Base-by-base conservation (phyloP, 2,797 vertebrate species). In the Australoheros facetus region DNA sequence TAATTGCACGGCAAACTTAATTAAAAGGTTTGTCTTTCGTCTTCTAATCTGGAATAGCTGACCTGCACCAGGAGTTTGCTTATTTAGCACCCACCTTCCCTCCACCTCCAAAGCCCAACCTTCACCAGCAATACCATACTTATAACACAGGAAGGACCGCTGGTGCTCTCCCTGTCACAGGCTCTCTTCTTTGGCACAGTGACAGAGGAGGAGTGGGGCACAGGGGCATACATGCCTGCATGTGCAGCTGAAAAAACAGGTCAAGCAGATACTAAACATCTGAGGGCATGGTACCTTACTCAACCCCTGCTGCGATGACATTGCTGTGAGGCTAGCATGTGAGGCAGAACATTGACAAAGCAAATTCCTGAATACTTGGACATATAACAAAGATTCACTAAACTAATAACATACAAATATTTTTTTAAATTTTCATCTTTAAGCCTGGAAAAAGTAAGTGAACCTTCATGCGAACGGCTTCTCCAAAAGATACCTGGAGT, bases 181-280 rank as follows among this genome's bases (percentile, higher is more conserved):
- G 79, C 59, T 73, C 7, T 34, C 62, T 58, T 77, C 72, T 89
- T 76, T 90, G 85, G 84, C 84, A 83, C 62, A 48, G 55, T 13
- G 3, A 75, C 58, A 58, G 72, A 76, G 55, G 82, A 78, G 75
- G 73, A 80, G 81, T 55, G 56, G 75, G 19, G 48, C 9, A 4
- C 10, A 37, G 79, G 71, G 77, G 55, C 37, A 76, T 80, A 69
- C 71, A 73, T 79, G 85, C 59, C 84, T 82, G 66, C 48, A 64
- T 60, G 74, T 84, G 74, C 93, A 95, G 93, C 94, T 95, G 90
- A 93, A 93, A 91, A 96, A 95, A 95, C 92, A 92, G 92, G 90
- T 94, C 91, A 92, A 93, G 90, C 92, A 91, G 85, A 91, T 89
- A 84, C 79, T 83, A 86, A 91, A 89, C 86, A 85, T 91, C 85